phyloP scores from a whole-genome alignment of 2,797 vertebrate genomes.

The Eleutherodactylus coqui region DNA sequence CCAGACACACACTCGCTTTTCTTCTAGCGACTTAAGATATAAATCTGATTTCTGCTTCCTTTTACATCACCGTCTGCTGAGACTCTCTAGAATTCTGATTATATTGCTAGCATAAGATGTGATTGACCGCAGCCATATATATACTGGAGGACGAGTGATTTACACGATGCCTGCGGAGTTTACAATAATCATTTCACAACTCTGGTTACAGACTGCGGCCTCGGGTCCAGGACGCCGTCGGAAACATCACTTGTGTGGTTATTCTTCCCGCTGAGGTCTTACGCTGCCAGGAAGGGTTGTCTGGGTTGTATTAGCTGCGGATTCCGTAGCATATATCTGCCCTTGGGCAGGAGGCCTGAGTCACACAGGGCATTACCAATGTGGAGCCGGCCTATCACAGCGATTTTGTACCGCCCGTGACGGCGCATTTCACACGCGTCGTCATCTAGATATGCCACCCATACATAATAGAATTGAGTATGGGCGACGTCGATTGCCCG shows the following conservation, averaged over 20 bases:
- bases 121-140: background rate
- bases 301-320: background rate
- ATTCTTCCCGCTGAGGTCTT: background rate
- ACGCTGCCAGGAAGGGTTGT: background rate
- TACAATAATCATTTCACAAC: constrained; percentile 9
- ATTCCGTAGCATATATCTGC: too few species aligned
- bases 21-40: constrained; percentile 43
- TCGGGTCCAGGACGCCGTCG: background rate
- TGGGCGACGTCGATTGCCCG: too few species aligned
- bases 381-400: too few species aligned
- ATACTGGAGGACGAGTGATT: background rate
- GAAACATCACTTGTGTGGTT: background rate
- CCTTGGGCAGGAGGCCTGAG: too few species aligned
- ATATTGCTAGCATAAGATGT: too few species aligned
- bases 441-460: too few species aligned
- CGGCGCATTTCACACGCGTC: too few species aligned
- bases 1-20: constrained; percentile 4
- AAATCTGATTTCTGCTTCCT: constrained; percentile 17
- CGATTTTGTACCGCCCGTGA: too few species aligned
- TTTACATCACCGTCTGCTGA: background rate
- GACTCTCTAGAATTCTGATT: background rate
- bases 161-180: constrained; percentile 1
- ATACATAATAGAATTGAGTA: too few species aligned
- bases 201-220: background rate
- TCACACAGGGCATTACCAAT: too few species aligned